phyloP scores from a whole-genome alignment of 2,888 invertebrate genomes.

The Cataglyphis livida region DNA sequence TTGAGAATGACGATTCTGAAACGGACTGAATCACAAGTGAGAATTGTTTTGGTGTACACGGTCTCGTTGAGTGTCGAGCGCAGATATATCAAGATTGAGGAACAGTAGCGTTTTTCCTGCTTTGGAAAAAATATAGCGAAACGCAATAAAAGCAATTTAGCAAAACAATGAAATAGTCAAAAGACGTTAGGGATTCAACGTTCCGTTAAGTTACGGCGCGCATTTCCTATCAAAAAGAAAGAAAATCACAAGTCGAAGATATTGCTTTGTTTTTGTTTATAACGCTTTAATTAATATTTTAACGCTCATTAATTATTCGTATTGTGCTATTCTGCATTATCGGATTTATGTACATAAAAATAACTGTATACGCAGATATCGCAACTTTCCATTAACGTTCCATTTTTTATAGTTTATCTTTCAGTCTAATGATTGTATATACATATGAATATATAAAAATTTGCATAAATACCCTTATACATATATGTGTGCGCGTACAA shows the following conservation, averaged over 20 bases:
- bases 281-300: constrained; percentile 66
- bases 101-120: constrained; percentile 55
- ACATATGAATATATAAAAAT: constrained; percentile 57
- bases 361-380: constrained; percentile 65
- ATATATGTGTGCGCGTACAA: constrained; percentile 65
- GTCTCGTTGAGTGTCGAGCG: constrained; percentile 41
- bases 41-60: constrained; percentile 52
- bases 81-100: constrained; percentile 38
- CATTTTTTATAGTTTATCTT: constrained; percentile 71
- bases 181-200: constrained; percentile 33
- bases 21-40: background rate
- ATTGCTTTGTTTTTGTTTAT: constrained; percentile 52
- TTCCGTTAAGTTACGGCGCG: constrained; percentile 49
- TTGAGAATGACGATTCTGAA: constrained; percentile 31
- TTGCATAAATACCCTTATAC: constrained; percentile 65
- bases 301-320: constrained; percentile 70
- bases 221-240: constrained; percentile 60
- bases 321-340: constrained; percentile 59
- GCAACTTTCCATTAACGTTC: constrained; percentile 77
- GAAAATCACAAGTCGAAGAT: constrained; percentile 38
- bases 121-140: constrained; percentile 28
- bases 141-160: constrained; percentile 53
- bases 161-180: constrained; percentile 40
- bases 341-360: constrained; percentile 67
- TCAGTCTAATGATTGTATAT: constrained; percentile 70